Base-by-base conservation (phyloP, 2,797 vertebrate species). In the Chanos chanos region DNA sequence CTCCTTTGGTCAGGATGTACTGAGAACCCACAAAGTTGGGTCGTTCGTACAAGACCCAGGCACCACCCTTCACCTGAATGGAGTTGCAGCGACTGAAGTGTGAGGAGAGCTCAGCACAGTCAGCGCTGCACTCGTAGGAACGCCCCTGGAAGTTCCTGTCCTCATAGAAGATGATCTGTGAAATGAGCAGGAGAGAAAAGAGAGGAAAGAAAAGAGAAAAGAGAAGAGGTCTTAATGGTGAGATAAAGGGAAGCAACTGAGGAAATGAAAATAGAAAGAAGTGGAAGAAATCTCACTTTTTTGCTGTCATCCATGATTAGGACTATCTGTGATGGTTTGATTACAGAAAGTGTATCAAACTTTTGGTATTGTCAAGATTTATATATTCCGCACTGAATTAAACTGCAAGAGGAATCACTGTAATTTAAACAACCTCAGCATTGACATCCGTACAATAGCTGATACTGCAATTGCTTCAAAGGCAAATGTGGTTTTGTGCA, bases 141-240 rank as follows among this genome's bases (percentile, higher is more conserved):
- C 64, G 74, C 18, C 81, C 82, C 25, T 81, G 73, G 71, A 85
- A 81, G 70, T 81, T 79, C 43, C 44, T 81, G 60, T 84, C 81
- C 55, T 85, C 80, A n/a, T 74, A 85, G 59, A 86, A 85, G 52
- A 78, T 48, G 1, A 85, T 84, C 81, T 87, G 72, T 34, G 7
- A 24, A 24, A 18, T 8, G n/a, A 40, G 28, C 16, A 41, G 15
- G 19, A 7, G 25, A 30, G 10, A 36, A 7, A 56, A n/a, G 18
- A 9, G 28, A 16, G 47, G 45, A 33, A 18, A 59, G 10, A 24
- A 7, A 15, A n/a, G 10, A 12, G 16, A 45, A 31, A 30, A 24
- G 22, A 31, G n/a, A 39, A 44, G 27, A 56, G 25, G 8, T 12
- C n/a, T n/a, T n/a, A n/a, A n/a, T n/a, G n/a, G n/a, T n/a, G n/a